Evolutionary conservation across 1,140 invertebrate genomes (phyloP), one percentile per base, ranked within the genome.

Genomic region (Euura saliciscinereae): DNA sequence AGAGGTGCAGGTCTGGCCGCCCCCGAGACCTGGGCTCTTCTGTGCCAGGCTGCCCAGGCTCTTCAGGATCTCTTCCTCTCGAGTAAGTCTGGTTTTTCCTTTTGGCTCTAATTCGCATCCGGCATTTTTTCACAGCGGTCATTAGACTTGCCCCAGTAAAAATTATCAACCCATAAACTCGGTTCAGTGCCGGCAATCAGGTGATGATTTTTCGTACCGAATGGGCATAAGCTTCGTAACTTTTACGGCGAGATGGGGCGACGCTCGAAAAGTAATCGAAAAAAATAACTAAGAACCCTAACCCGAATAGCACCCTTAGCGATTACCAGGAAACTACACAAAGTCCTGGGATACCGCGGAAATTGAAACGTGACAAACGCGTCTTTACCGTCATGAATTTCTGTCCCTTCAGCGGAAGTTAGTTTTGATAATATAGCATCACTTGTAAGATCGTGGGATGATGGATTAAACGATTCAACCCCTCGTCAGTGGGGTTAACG

Each of bases 11-110:
- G 89, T 74, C 82, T 91, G 43, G 85, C 85, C 44, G 90, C 90
- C 76, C 79, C 86, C 68, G 90, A 91, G 85, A 88, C 88, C 68
- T 91, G 90, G 90, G 90, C 90, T 69, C 85, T 91, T 65, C 83
- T 91, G 7, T 91, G 90, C 82, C 90, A 91, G 80, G 88, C 90
- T 77, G 88, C 90, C 79, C 90, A 91, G 83, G 90, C 90, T 77
- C 86, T 91, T 77, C 90, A 91, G 74, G 90, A 91, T 78, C 84
- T 91, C 66, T 91, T 91, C 78, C 86, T 91, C 66, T 89, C 90
- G 76, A 89, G 90, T 91, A 83, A 89, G 89, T 88, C 71, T 44
- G 8, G 11, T 28, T 28, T 28, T 28, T 28, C 28, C 28, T 28
- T 13, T 66, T 5, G 65, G 64, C 51, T 59, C 13, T 59, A 59